Percentiles rank a stretch among this genome's conserved stretches.
phyloP scores from a whole-genome alignment of 2,797 vertebrate genomes.

The Poecilia gillii region DNA sequence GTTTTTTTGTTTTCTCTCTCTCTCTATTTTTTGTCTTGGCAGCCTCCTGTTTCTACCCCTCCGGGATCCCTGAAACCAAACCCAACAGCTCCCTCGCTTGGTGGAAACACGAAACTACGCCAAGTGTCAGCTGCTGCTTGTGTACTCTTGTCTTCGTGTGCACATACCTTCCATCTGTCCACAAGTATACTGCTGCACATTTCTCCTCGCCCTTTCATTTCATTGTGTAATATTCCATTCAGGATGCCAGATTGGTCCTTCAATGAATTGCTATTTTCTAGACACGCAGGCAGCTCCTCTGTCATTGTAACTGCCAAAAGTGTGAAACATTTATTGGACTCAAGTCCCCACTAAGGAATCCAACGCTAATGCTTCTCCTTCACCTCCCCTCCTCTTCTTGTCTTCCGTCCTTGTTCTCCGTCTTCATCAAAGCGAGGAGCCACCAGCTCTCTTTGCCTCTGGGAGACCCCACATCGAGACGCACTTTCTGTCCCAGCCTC shows the following conservation, averaged over 20 bases:
- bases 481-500: slow-evolving; percentile 29
- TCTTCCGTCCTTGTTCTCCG: slow-evolving; percentile 39
- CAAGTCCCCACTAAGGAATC: slow-evolving; percentile 65
- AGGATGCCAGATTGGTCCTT: slow-evolving; percentile 33
- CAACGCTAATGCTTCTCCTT: slow-evolving; percentile 47
- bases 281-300: slow-evolving; percentile 61
- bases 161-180: slow-evolving; percentile 17
- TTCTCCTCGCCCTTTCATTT: slow-evolving; percentile 17
- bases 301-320: slow-evolving; percentile 68
- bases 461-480: slow-evolving; percentile 37
- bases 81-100: slow-evolving; percentile 75
- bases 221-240: slow-evolving; percentile 13
- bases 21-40: slow-evolving; percentile 46
- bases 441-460: slow-evolving; percentile 28
- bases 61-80: slow-evolving; percentile 66
- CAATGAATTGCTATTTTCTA: slow-evolving; percentile 61
- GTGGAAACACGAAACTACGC: slow-evolving; percentile 40
- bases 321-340: slow-evolving; percentile 72
- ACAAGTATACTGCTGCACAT: not conserved
- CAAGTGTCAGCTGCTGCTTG: not conserved
- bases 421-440: slow-evolving; percentile 64
- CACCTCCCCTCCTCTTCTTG: slow-evolving; percentile 41
- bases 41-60: slow-evolving; percentile 63
- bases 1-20: slow-evolving; percentile 39
- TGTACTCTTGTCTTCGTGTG: slow-evolving; percentile 4